phyloP scores from a whole-genome alignment of 2,888 invertebrate species.

The Macroteleia sp. region DNA sequence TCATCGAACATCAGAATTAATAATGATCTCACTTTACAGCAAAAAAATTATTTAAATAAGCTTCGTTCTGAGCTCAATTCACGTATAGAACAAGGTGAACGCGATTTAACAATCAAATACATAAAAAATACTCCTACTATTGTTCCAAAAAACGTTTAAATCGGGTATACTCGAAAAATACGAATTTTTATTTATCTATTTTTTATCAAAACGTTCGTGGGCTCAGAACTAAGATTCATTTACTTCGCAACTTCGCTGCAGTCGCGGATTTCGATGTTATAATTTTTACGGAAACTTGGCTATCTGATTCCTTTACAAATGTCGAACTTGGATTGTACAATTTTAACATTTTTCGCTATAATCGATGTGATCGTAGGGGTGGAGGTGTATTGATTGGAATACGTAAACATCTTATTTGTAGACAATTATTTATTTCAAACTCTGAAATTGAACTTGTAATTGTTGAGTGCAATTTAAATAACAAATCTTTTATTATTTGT shows the following conservation, averaged over 20 bases:
- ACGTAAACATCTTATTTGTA: background rate
- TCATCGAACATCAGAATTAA: background rate
- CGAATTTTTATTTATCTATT: background rate
- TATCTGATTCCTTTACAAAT: background rate
- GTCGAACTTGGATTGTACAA: background rate
- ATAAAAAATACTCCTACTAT: background rate
- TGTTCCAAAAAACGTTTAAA: slow-evolving; percentile 1
- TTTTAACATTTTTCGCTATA: background rate
- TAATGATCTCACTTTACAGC: background rate
- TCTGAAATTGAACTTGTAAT: background rate
- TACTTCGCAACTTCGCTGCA: background rate
- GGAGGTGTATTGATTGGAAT: background rate
- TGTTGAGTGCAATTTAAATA: background rate
- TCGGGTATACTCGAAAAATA: background rate
- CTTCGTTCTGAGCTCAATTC: background rate
- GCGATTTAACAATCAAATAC: slow-evolving; percentile 1
- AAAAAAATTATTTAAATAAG: background rate
- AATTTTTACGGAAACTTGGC: slow-evolving; percentile 2
- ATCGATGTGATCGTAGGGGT: background rate
- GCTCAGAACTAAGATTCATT: background rate
- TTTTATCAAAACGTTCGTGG: slow-evolving; percentile 11
- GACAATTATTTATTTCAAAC: too few species aligned
- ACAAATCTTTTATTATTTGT: background rate
- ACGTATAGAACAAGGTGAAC: slow-evolving; percentile 1
- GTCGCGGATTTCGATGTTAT: background rate